These are phyloP conservation scores for Caradrina clavipalpis DNA, from an alignment of 2,888 invertebrate genomes.

Conservation along the genomic window DNA sequence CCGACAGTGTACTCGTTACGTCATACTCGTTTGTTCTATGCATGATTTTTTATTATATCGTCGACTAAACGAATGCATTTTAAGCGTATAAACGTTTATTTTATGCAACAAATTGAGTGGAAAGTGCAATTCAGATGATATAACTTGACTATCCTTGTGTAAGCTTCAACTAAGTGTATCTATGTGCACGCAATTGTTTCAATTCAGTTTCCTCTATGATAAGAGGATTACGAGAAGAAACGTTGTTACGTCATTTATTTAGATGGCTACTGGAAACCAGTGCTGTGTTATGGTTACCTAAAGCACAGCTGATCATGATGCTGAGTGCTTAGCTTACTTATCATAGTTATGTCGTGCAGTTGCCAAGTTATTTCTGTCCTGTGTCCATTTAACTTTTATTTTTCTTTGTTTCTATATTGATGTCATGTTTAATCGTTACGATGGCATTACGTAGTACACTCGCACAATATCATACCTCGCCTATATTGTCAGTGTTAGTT, in stretches of 20 bases:
- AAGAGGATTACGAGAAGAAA: background rate
- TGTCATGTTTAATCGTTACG: too few species aligned
- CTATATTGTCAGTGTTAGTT: too few species aligned
- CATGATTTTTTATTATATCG: slow-evolving; percentile 49
- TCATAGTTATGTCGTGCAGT: background rate
- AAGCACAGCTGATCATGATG: background rate
- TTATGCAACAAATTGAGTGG: slow-evolving; percentile 40
- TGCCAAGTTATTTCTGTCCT: background rate
- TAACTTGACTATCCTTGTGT: slow-evolving; percentile 48
- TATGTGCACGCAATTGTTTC: background rate
- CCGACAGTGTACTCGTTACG: slow-evolving; percentile 46
- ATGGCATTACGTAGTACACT: too few species aligned
- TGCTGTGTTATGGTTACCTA: too few species aligned
- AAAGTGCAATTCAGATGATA: slow-evolving; percentile 39
- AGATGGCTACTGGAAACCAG: too few species aligned
- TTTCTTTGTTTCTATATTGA: background rate
- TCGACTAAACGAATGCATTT: slow-evolving; percentile 45
- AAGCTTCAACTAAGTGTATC: slow-evolving; percentile 19
- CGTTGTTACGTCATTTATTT: too few species aligned
- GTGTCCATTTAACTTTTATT: background rate
- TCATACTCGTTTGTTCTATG: slow-evolving; percentile 44
- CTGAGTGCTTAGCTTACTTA: background rate
- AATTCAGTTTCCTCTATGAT: too few species aligned
- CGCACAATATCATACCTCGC: too few species aligned
- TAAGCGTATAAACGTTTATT: slow-evolving; percentile 48